Conservation (phyloP, 2,113 vertebrate genomes). For the Oxygymnocypris stewartii region DNA sequence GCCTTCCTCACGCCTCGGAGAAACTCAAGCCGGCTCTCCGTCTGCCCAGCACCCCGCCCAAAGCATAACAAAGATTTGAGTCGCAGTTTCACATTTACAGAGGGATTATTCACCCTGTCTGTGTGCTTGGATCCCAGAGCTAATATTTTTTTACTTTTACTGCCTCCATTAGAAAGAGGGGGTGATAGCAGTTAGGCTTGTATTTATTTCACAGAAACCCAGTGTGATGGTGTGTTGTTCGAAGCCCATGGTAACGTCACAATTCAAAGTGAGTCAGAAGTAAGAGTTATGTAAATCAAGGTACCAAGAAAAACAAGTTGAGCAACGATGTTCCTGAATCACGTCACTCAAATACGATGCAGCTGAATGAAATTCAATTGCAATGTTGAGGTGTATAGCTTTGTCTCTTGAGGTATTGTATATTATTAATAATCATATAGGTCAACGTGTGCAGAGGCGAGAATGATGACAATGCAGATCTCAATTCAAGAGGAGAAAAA, state of each 20-base stretch:
- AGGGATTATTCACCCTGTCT: slow-evolving; percentile 52
- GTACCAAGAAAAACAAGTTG: slow-evolving; percentile 18
- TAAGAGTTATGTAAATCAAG: background rate
- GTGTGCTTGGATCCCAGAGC: slow-evolving; percentile 35
- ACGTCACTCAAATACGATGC: background rate
- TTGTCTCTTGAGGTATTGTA: background rate
- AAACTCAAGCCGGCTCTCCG: slow-evolving; percentile 62
- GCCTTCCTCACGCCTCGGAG: slow-evolving; percentile 59
- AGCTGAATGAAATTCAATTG: background rate
- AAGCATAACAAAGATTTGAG: slow-evolving; percentile 53
- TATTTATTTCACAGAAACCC: slow-evolving; percentile 24
- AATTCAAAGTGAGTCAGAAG: slow-evolving; percentile 45
- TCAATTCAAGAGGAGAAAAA: background rate
- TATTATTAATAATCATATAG: slow-evolving; percentile 5
- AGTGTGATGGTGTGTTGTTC: slow-evolving; percentile 32
- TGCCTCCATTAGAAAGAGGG: slow-evolving; percentile 14
- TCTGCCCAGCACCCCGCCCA: slow-evolving; percentile 51
- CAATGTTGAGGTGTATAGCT: background rate
- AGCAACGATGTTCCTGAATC: background rate
- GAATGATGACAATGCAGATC: slow-evolving; percentile 31
- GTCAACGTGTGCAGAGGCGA: background rate
- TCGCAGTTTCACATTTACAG: slow-evolving; percentile 61
- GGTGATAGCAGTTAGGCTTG: slow-evolving; percentile 23
- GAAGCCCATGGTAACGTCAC: background rate
- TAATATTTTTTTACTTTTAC: slow-evolving; percentile 47